A percentile compares a stretch with the other conserved stretches of the same genome.
phyloP scores from a whole-genome alignment of 2,888 invertebrate species.

The Paralinhomoeus sp. region DNA sequence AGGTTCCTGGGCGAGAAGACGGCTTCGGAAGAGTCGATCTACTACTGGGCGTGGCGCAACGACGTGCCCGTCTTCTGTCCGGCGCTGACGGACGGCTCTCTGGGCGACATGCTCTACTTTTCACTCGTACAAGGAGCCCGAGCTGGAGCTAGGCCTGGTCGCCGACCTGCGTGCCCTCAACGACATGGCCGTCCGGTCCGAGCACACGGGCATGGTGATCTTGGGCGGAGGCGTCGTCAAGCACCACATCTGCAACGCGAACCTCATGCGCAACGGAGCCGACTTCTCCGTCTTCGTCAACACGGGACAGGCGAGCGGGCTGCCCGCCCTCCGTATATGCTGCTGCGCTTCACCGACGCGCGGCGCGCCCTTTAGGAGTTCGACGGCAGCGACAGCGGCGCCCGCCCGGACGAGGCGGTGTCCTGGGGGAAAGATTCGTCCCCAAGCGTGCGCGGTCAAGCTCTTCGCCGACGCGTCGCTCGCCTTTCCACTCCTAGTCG shows the following conservation, averaged over 20 bases:
- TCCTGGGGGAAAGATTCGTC: conserved; percentile 55
- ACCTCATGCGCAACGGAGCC: conserved; percentile 94
- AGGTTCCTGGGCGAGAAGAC: conserved; percentile 36
- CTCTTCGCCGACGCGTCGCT: conserved; percentile 56
- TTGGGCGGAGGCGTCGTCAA: conserved; percentile 76
- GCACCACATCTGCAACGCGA: conserved; percentile 97
- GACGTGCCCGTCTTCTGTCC: conserved; percentile 93
- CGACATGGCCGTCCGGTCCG: conserved; percentile 72
- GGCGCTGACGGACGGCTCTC: conserved; percentile 83
- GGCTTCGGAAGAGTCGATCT: conserved; percentile 1
- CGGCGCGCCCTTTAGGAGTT: no score
- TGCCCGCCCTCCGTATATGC: no score
- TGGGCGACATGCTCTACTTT: conserved; percentile 98
- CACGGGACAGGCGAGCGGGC: conserved; percentile 42
- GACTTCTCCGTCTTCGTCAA: conserved; percentile 85
- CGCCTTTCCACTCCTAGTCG: not conserved
- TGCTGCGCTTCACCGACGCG: no score
- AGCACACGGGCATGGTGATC: conserved; percentile 83
- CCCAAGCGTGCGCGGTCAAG: conserved; percentile 67
- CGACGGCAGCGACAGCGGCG: conserved; percentile 83
- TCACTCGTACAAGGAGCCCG: conserved; percentile 75
- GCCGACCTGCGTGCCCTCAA: conserved; percentile 73
- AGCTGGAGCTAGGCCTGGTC: conserved; percentile 70
- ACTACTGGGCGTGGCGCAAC: conserved; percentile 36
- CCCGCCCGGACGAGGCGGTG: conserved; percentile 86